Evolutionary conservation across 2,888 invertebrate species (phyloP), one percentile per base, ranked within the genome.

Genomic region (Drosophila fulvimacula): DNA sequence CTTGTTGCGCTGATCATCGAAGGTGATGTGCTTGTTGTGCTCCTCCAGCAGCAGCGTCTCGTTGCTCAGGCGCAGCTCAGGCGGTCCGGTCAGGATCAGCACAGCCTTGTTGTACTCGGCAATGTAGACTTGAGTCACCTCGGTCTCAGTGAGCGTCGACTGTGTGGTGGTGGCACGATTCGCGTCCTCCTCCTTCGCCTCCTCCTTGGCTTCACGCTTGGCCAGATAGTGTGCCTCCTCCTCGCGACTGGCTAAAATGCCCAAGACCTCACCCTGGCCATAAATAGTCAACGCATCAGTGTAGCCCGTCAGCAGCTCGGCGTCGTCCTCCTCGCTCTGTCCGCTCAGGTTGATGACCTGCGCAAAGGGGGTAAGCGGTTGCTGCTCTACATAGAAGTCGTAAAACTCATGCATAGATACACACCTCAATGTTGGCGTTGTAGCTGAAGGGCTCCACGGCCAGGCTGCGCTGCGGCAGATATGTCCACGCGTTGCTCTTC

Each of bases 391-490:
- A 63, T 10, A 9, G 1, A 10, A 48, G n/a, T 17, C 17, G 7
- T 1, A n/a, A 3, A 24, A 5, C 30, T 6, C 10, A 21, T 34
- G 19, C 51, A 61, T 38, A 34, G 57, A 62, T 76, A 82, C 82
- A 67, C 62, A 92, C 95, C 93, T 94, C 94, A 24, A 94, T 94
- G 89, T 94, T 94, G 76, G 94, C 93, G 90, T 94, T 94, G 79
- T 94, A 93, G 77, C 94, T 94, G 82, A 94, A 94, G 0, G 95
- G 95, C 77, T 94, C 94, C 0, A 93, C 94, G 48, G 94, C 93
- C 38, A 95, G 87, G 67, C 93, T 93, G 79, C 94, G 94, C 80
- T 95, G 95, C 0, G 94, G 94, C 55, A 94, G 90, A 56, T 94
- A 94, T 62, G 94, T 90, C 90, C 93, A 93, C 15, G 92, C 92